Evolutionary conservation across 2,888 invertebrate genomes (phyloP).

Genomic region (Schizotus pectinicornis): DNA sequence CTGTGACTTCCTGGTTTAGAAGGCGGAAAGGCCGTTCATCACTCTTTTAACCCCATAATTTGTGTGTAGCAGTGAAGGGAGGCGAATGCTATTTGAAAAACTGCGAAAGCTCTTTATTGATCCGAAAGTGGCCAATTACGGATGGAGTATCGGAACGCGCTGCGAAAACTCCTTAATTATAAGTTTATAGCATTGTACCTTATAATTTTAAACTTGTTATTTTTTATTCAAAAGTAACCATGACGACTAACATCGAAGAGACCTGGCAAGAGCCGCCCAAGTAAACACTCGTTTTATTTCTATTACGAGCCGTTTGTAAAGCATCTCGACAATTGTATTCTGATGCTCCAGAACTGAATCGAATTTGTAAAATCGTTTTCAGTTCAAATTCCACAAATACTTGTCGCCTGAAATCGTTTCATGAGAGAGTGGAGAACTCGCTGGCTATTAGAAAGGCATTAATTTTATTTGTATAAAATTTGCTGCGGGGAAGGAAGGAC

Average conservation of each 20-base stretch:
- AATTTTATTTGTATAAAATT: constrained; percentile 38
- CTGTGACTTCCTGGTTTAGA: too few relatives aligned
- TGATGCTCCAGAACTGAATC: constrained; percentile 25
- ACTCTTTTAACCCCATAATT: too few relatives aligned
- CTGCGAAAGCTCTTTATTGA: constrained; percentile 13
- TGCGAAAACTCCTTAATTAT: constrained; percentile 25
- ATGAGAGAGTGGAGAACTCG: constrained; percentile 22
- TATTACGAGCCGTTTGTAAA: constrained; percentile 11
- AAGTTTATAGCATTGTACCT: constrained; percentile 21
- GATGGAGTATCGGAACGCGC: constrained; percentile 6
- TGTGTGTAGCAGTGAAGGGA: too few relatives aligned
- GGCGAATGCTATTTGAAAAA: constrained; percentile 4
- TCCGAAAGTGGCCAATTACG: constrained; percentile 20
- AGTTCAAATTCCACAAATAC: constrained; percentile 33
- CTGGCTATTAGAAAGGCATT: constrained; percentile 37
- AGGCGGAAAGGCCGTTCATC: too few relatives aligned
- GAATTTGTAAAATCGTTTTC: constrained; percentile 29
- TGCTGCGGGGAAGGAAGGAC: constrained; percentile 14
- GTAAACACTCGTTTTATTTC: constrained; percentile 21
- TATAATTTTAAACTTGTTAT: constrained; percentile 27
- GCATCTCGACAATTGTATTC: constrained; percentile 26
- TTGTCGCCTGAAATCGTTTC: constrained; percentile 30
- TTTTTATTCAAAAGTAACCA: constrained; percentile 30
- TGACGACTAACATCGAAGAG: constrained; percentile 23
- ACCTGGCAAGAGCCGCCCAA: constrained; percentile 19